These are phyloP conservation scores for Helogale parvula DNA, from an alignment of 2,113 vertebrate species.

Conservation along the genomic window DNA sequence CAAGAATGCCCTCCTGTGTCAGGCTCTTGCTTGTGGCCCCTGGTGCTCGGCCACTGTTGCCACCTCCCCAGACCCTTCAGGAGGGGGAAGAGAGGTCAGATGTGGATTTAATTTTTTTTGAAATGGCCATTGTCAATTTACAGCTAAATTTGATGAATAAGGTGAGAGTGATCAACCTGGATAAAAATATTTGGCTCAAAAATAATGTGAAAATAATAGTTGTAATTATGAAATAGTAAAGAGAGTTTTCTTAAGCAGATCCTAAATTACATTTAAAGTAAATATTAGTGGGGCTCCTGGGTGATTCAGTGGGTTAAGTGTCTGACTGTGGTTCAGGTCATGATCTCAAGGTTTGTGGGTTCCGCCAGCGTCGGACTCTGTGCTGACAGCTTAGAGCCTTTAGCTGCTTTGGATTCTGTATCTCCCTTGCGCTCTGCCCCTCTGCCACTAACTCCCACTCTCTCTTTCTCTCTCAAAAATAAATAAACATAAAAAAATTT, in stretches of 20 bases:
- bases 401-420: too few species aligned
- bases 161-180: background rate
- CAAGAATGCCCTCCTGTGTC: background rate
- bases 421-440: too few species aligned
- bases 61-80: background rate
- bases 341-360: too few species aligned
- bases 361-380: too few species aligned
- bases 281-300: too few species aligned
- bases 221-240: slow-evolving; percentile 2
- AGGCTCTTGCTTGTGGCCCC: background rate
- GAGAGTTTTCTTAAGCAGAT: background rate
- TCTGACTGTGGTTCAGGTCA: too few species aligned
- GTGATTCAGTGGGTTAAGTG: too few species aligned
- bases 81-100: background rate
- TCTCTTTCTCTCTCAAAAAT: too few species aligned
- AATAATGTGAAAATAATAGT: slow-evolving; percentile 7
- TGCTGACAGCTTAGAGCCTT: too few species aligned
- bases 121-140: background rate
- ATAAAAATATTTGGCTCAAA: slow-evolving; percentile 27
- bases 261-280: background rate
- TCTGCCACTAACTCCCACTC: too few species aligned
- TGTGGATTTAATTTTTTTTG: background rate
- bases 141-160: slow-evolving; percentile 43
- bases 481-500: too few species aligned
- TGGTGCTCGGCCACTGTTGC: background rate